Evolutionary conservation across 2,797 vertebrate genomes (phyloP).

Genomic region (Eulemur albifrons): DNA sequence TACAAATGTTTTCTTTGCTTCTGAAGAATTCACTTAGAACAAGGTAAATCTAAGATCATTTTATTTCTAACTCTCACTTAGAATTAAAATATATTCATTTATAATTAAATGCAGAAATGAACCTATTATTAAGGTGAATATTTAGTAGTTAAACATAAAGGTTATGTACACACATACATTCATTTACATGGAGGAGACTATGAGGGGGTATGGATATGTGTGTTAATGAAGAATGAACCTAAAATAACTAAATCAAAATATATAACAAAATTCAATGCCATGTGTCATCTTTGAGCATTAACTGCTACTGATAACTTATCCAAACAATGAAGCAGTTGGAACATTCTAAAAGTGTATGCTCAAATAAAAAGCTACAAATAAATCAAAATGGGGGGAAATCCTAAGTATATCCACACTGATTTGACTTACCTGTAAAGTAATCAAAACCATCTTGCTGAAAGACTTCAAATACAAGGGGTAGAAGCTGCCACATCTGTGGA

Average conservation of each 20-base stretch:
- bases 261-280: not conserved
- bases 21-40: not conserved
- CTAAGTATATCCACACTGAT: not conserved
- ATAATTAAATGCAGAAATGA: slow-evolving; percentile 14
- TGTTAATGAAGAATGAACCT: not conserved
- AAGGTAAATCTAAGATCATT: not conserved
- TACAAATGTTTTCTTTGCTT: slow-evolving; percentile 42
- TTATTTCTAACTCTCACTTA: not conserved
- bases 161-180: not conserved
- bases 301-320: not conserved
- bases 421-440: slow-evolving; percentile 95
- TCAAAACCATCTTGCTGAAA: slow-evolving; percentile 99
- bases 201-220: not conserved
- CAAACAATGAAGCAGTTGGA: not conserved
- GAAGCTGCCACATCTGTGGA: slow-evolving; percentile 98
- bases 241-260: not conserved
- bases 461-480: slow-evolving; percentile 97
- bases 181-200: not conserved
- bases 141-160: slow-evolving; percentile 14
- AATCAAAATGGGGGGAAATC: not conserved
- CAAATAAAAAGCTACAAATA: not conserved
- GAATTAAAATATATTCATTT: not conserved
- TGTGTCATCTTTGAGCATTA: not conserved
- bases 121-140: not conserved
- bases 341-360: not conserved